Evolutionary conservation across 2,113 vertebrate species (phyloP).

Genomic region (Oryzias curvinotus): DNA sequence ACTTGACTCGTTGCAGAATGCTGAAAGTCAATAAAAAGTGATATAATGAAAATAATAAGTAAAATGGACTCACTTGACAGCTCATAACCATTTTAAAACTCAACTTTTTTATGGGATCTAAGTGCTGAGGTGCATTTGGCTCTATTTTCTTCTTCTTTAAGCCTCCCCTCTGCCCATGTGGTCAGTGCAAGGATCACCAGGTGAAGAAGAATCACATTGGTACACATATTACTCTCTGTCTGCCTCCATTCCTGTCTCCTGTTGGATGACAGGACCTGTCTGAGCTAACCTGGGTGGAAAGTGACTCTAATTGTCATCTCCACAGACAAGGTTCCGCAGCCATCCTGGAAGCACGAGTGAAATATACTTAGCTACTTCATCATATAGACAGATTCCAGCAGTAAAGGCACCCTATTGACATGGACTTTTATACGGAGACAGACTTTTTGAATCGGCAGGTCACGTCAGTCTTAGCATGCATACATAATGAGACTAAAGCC

Average conservation of each 20-base stretch:
- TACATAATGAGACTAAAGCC: slow-evolving; percentile 68
- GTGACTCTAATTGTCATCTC: slow-evolving; percentile 85
- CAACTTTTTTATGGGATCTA: slow-evolving; percentile 46
- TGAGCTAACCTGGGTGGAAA: slow-evolving; percentile 79
- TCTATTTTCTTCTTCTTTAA: slow-evolving; percentile 28
- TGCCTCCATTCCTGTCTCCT: slow-evolving; percentile 62
- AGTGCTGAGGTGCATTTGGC: slow-evolving; percentile 48
- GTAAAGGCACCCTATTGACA: slow-evolving; percentile 69
- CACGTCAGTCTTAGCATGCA: slow-evolving; percentile 77
- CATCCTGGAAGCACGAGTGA: slow-evolving; percentile 73
- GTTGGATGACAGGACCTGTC: slow-evolving; percentile 78
- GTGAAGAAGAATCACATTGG: slow-evolving; percentile 72
- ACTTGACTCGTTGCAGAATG: slow-evolving; percentile 50
- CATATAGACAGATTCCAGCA: slow-evolving; percentile 75
- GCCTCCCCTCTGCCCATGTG: slow-evolving; percentile 38
- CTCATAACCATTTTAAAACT: slow-evolving; percentile 56
- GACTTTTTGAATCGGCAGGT: slow-evolving; percentile 80
- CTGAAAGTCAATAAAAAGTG: slow-evolving; percentile 50
- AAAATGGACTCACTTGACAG: slow-evolving; percentile 56
- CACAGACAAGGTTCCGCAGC: slow-evolving; percentile 79
- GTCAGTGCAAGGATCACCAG: slow-evolving; percentile 76
- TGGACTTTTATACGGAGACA: slow-evolving; percentile 78
- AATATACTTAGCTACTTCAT: slow-evolving; percentile 82
- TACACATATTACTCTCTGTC: slow-evolving; percentile 80
- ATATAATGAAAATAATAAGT: slow-evolving; percentile 47